Evolutionary conservation across 2,888 invertebrate species (phyloP).

Genomic region (Archips crataeganus): DNA sequence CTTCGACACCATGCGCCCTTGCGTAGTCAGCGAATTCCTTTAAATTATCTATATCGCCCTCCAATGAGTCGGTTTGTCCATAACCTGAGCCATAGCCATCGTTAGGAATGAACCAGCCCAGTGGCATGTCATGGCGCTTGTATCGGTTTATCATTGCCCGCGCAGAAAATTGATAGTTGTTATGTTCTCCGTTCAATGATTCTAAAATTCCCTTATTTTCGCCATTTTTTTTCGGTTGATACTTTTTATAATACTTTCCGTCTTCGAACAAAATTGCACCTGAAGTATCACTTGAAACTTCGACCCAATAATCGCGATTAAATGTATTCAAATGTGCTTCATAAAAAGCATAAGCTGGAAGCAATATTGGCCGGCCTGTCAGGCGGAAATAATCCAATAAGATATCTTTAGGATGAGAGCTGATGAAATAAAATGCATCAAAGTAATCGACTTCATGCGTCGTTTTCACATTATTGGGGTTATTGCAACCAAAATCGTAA

Average conservation of each 20-base stretch:
- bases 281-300: constrained; percentile 57
- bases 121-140: constrained; percentile 70
- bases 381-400: constrained; percentile 76
- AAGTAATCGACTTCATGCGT: constrained; percentile 63
- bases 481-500: constrained; percentile 70
- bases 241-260: constrained; percentile 73
- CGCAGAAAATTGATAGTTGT: constrained; percentile 80
- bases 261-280: constrained; percentile 75
- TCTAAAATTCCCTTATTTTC: constrained; percentile 71
- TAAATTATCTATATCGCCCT: constrained; percentile 75
- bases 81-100: constrained; percentile 80
- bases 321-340: constrained; percentile 79
- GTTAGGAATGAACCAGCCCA: constrained; percentile 80
- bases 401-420: constrained; percentile 62
- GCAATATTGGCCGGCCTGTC: constrained; percentile 71
- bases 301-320: constrained; percentile 80
- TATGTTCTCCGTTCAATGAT: constrained; percentile 77
- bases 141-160: constrained; percentile 80
- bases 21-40: constrained; percentile 70
- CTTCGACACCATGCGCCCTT: constrained; percentile 68
- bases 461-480: constrained; percentile 53
- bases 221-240: constrained; percentile 67
- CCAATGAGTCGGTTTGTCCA: constrained; percentile 74
- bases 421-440: constrained; percentile 77
- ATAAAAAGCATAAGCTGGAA: constrained; percentile 78